Evolutionary conservation across 64 coral and sea anemone species (phyloP).

Genomic region (Montipora foliosa): DNA sequence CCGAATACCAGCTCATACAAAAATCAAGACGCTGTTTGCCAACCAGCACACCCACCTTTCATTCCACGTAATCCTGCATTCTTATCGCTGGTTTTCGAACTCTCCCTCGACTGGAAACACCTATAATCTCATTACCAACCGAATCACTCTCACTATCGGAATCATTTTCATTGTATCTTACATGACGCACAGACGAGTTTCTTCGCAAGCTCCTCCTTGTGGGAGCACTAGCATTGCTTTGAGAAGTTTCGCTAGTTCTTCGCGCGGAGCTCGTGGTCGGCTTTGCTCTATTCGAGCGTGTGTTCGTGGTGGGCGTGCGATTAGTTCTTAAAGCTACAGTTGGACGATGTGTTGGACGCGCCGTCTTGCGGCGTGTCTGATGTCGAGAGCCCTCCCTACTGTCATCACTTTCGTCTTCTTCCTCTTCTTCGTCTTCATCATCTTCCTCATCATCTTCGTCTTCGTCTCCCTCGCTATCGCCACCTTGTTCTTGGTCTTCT

Average conservation of each 20-base stretch:
- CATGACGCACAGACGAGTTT: constrained; percentile 50
- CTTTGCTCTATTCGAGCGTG: constrained; percentile 7
- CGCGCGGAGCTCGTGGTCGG: constrained; percentile 25
- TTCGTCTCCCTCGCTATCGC: constrained; percentile 29
- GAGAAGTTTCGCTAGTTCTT: constrained; percentile 74
- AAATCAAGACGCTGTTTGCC: neutral
- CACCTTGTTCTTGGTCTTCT: constrained; percentile 45
- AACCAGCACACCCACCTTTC: neutral
- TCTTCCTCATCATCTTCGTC: constrained; percentile 64
- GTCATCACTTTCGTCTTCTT: constrained; percentile 70
- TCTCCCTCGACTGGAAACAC: constrained; percentile 95
- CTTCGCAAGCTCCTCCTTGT: constrained; percentile 63
- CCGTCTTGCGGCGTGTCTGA: constrained; percentile 42
- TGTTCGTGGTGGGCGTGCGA: constrained; percentile 25
- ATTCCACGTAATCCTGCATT: constrained; percentile 98
- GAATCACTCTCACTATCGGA: constrained; percentile 87
- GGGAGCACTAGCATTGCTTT: constrained; percentile 19
- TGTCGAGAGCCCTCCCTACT: constrained; percentile 39
- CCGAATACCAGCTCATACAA: neutral
- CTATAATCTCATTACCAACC: constrained; percentile 70
- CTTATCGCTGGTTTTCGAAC: constrained; percentile 81
- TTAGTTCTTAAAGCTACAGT: constrained; percentile 65
- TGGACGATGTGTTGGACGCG: constrained; percentile 78
- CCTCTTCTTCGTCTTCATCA: constrained; percentile 65
- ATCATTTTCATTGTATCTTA: constrained; percentile 82